These are phyloP conservation scores for Actenoides lindsayi DNA, from an alignment of 2,113 vertebrate genomes.

Conservation along the genomic window DNA sequence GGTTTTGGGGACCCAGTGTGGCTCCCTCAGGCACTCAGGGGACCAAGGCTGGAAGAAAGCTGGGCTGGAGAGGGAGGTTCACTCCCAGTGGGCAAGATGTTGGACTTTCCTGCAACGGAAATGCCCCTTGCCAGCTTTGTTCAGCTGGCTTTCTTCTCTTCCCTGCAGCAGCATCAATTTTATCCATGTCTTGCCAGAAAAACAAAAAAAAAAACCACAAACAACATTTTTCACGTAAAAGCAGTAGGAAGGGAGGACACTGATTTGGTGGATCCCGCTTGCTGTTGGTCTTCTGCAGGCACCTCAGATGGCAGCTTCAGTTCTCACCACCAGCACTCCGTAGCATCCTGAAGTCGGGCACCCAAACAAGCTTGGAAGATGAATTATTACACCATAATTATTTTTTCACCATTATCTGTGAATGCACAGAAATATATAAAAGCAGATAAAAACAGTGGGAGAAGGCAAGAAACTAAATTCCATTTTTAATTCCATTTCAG, in stretches of 20 bases:
- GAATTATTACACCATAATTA: background rate
- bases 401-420: background rate
- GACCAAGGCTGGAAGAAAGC: background rate
- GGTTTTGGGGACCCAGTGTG: accelerated
- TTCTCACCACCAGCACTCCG: background rate
- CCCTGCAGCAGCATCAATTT: background rate
- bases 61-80: background rate
- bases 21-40: background rate
- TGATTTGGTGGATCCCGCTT: background rate
- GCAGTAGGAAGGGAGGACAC: background rate
- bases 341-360: background rate
- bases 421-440: background rate
- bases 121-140: background rate
- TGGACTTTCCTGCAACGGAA: background rate
- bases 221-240: background rate
- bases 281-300: background rate
- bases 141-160: background rate
- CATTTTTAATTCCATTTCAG: background rate
- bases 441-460: background rate
- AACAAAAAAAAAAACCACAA: background rate
- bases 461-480: background rate
- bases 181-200: background rate
- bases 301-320: background rate
- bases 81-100: background rate
- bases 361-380: background rate